phyloP scores from a whole-genome alignment of 2,888 invertebrate genomes.

The Patella depressa region DNA sequence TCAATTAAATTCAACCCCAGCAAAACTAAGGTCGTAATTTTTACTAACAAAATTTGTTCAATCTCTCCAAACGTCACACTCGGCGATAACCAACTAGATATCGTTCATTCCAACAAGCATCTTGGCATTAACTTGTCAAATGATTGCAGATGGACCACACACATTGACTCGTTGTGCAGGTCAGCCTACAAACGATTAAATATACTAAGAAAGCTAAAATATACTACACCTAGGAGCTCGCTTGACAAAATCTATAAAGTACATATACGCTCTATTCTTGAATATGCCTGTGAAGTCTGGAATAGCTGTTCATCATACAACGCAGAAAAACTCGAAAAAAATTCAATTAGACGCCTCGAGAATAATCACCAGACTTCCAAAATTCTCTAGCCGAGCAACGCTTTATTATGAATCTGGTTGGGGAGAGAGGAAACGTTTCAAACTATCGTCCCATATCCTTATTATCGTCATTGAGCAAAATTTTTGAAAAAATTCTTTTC shows the following conservation, averaged over 20 bases:
- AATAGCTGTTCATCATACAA: not conserved
- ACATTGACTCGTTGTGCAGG: not conserved
- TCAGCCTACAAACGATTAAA: not conserved
- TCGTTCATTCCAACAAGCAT: not conserved
- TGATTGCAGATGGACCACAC: not conserved
- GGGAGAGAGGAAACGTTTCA: too few relatives aligned
- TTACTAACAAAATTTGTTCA: not conserved
- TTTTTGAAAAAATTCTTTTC: too few relatives aligned
- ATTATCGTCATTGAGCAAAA: too few relatives aligned
- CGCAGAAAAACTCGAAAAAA: not conserved
- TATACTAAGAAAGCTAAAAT: not conserved
- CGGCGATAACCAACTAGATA: not conserved
- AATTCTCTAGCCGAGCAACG: too few relatives aligned
- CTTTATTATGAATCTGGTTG: too few relatives aligned
- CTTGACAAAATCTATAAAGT: not conserved
- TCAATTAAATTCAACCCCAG: not conserved
- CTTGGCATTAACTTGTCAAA: not conserved
- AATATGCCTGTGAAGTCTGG: constrained; percentile 4
- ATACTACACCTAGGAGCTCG: not conserved
- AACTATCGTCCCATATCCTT: too few relatives aligned
- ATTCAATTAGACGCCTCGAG: not conserved
- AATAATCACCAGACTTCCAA: not conserved
- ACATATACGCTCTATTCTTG: not conserved
- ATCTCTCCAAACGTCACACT: not conserved
- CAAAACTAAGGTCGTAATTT: not conserved